These are phyloP conservation scores for Coracias cyanogaster DNA, from an alignment of 2,797 vertebrate species.

Conservation along the genomic window DNA sequence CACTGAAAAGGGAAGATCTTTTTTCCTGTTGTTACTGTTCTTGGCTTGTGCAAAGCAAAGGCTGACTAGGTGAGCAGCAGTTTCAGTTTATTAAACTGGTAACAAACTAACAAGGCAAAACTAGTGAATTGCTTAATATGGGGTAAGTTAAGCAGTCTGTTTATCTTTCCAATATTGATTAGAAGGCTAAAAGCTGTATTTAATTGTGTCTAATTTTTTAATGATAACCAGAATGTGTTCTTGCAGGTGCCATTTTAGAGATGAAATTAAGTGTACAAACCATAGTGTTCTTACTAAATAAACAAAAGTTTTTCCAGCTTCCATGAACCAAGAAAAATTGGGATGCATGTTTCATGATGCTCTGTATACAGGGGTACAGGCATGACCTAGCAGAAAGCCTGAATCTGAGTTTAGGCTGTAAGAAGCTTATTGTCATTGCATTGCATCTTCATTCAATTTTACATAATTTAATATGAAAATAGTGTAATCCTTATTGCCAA, in stretches of 20 bases:
- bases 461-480: not conserved
- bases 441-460: not conserved
- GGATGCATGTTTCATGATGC: not conserved
- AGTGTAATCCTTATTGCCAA: not conserved
- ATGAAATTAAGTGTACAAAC: not conserved
- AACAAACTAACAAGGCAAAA: not conserved
- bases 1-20: not conserved
- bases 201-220: slow-evolving; percentile 2
- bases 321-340: not conserved
- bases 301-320: not conserved
- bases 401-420: not conserved
- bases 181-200: not conserved
- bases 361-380: not conserved
- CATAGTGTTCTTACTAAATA: not conserved
- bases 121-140: not conserved
- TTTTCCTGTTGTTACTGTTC: not conserved
- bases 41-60: not conserved
- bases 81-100: not conserved
- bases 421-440: not conserved
- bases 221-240: not conserved
- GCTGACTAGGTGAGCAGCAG: not conserved
- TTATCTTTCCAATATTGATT: not conserved
- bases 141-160: not conserved
- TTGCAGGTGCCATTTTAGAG: not conserved
- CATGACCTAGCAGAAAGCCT: not conserved